Evolutionary conservation across 2,888 invertebrate species (phyloP).

Genomic region (Oligia fasciuncula): DNA sequence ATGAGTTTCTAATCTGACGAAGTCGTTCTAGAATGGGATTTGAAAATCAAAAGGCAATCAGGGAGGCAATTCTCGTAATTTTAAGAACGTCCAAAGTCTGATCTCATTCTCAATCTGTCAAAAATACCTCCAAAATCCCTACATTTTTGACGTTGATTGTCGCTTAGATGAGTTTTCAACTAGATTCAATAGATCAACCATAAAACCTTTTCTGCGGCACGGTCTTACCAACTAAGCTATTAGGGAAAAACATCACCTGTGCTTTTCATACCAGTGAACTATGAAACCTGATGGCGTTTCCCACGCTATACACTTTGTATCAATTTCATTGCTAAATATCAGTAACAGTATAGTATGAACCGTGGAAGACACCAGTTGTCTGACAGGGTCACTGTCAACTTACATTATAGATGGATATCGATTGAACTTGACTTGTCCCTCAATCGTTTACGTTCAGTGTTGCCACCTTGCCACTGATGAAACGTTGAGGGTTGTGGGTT

Average conservation of each 20-base stretch:
- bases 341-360: not conserved
- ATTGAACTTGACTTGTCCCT: conserved; percentile 54
- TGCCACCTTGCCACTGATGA: not conserved
- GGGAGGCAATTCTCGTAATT: too few relatives aligned
- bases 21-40: not conserved
- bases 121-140: too few relatives aligned
- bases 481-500: not conserved
- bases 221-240: too few relatives aligned
- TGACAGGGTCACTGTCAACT: conserved; percentile 34
- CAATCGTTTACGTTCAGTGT: conserved; percentile 16
- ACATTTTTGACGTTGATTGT: too few relatives aligned
- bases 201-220: not conserved
- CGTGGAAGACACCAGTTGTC: conserved; percentile 47
- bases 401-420: conserved; percentile 60
- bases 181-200: too few relatives aligned
- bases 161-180: too few relatives aligned
- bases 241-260: conserved; percentile 2
- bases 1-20: not conserved
- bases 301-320: not conserved
- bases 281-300: conserved; percentile 26
- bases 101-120: too few relatives aligned
- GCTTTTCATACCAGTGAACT: not conserved
- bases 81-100: too few relatives aligned
- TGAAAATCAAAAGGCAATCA: not conserved
- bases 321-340: not conserved